A percentile compares a stretch with the other conserved stretches of the same genome.
phyloP scores from a whole-genome alignment of 1,140 invertebrate genomes.

The Chionoecetes opilio region DNA sequence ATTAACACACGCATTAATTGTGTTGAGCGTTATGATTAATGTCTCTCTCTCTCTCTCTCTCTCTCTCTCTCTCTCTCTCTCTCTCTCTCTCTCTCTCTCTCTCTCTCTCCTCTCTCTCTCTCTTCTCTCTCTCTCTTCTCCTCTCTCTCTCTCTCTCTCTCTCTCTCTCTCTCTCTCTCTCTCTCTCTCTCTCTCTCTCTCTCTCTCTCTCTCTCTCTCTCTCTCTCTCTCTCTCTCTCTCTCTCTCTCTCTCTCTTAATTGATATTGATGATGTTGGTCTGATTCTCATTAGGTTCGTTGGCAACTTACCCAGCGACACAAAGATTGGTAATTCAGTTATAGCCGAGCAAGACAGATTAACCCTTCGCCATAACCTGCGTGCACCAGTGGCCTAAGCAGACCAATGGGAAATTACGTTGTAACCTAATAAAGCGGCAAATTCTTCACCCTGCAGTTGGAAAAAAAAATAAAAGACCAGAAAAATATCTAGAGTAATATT shows the following conservation, averaged over 20 bases:
- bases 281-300: background rate
- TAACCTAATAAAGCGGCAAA: too few species aligned
- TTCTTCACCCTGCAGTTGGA: too few species aligned
- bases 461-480: too few species aligned
- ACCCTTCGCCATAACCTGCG: background rate
- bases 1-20: too few species aligned
- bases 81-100: background rate
- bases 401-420: too few species aligned
- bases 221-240: background rate
- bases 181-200: background rate
- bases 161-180: background rate
- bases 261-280: background rate
- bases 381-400: background rate
- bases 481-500: too few species aligned
- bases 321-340: background rate
- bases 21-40: too few species aligned
- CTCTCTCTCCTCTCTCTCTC: conserved; percentile 25
- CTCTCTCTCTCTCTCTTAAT: background rate
- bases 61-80: background rate
- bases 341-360: background rate
- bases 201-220: background rate
- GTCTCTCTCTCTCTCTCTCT: background rate
- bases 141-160: background rate
- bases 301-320: background rate
- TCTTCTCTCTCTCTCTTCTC: background rate